Evolutionary conservation across 2,888 invertebrate genomes (phyloP).

Genomic region (Scaptomyza parva): DNA sequence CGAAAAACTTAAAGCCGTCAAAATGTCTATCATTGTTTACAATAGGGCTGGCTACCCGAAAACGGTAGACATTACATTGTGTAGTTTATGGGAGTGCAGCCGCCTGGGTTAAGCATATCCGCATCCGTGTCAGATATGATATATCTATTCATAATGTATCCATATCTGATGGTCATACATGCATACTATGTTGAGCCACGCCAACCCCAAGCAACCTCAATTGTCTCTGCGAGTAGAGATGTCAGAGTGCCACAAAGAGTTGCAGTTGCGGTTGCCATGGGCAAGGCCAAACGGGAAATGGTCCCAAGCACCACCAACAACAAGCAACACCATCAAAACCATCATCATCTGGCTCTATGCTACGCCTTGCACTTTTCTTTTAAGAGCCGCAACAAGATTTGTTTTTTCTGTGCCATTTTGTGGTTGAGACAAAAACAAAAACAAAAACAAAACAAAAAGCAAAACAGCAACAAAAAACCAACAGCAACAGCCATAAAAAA

Average conservation of each 20-base stretch:
- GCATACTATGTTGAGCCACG: conserved; percentile 53
- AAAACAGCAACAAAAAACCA: conserved; percentile 8
- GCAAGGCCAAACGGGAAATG: conserved; percentile 61
- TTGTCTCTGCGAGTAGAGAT: conserved; percentile 37
- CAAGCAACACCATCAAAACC: conserved; percentile 8
- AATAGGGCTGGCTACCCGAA: conserved; percentile 18
- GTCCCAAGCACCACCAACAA: conserved; percentile 7
- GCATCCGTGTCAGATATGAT: conserved; percentile 37
- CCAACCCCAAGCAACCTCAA: conserved; percentile 49
- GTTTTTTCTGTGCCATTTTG: conserved; percentile 74
- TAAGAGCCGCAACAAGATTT: conserved; percentile 35
- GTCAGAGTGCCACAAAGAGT: conserved; percentile 2
- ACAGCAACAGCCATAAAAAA: conserved; percentile 45
- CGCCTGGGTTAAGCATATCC: conserved; percentile 44
- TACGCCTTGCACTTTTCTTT: conserved; percentile 63
- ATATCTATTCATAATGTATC: conserved; percentile 6
- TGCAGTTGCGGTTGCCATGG: conserved; percentile 52
- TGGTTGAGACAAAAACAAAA: conserved; percentile 56
- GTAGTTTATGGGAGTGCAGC: conserved; percentile 48
- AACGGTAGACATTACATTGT: conserved; percentile 20
- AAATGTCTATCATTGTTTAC: conserved; percentile 53
- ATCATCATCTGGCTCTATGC: conserved; percentile 18
- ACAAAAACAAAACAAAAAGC: too few relatives aligned
- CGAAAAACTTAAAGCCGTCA: conserved; percentile 46
- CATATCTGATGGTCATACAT: conserved; percentile 51